Evolutionary conservation across 2,888 invertebrate species (phyloP).

Genomic region (Laothoe populi): DNA sequence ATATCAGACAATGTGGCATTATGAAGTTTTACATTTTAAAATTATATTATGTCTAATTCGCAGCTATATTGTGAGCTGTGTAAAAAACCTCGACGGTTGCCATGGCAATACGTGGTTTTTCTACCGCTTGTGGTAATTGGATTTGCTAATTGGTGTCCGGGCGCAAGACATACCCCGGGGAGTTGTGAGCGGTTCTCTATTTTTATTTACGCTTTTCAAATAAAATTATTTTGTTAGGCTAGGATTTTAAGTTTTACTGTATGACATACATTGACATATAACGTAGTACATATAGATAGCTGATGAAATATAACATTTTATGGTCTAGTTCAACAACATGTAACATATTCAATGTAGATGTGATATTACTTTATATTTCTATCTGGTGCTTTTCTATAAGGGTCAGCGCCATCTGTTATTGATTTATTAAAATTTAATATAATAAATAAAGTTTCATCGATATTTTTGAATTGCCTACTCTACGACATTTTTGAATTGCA

Average conservation of each 20-base stretch:
- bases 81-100: conserved; percentile 26
- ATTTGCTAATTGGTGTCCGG: conserved; percentile 44
- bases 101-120: conserved; percentile 28
- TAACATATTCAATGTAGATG: too few species aligned
- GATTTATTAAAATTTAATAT: too few species aligned
- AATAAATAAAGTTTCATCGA: too few species aligned
- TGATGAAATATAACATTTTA: too few species aligned
- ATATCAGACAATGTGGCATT: conserved; percentile 3
- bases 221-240: not conserved
- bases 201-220: not conserved
- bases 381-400: too few species aligned
- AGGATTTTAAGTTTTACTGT: not conserved
- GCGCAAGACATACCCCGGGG: conserved; percentile 34
- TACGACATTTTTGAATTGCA: too few species aligned
- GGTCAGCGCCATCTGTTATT: too few species aligned
- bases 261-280: not conserved
- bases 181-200: conserved; percentile 29
- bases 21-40: not conserved
- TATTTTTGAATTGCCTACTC: too few species aligned
- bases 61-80: conserved; percentile 11
- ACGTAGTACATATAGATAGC: too few species aligned
- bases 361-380: too few species aligned
- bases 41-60: not conserved
- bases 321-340: too few species aligned
- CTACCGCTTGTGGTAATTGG: conserved; percentile 44